Conservation (phyloP, 92 coral and sea anemone genomes). For the Bergia sp. region DNA sequence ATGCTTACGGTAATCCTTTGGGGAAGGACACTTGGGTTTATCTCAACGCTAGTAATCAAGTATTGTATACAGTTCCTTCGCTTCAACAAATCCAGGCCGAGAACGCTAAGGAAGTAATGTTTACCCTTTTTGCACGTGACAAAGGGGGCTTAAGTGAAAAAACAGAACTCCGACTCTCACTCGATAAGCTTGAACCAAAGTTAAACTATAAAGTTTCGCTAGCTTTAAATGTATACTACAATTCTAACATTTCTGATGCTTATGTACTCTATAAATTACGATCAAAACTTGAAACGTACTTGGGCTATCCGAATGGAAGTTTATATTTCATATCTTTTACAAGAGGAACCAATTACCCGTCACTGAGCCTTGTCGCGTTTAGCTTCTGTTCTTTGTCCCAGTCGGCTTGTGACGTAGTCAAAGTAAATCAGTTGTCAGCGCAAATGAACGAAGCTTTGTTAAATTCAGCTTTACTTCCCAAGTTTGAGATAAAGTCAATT, state of each 20-base stretch:
- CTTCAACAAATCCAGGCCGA: constrained; percentile 14
- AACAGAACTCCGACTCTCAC: constrained; percentile 15
- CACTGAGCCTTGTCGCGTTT: constrained; percentile 46
- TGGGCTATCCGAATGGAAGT: constrained; percentile 25
- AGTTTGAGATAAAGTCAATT: constrained; percentile 22
- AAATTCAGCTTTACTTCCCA: constrained; percentile 47
- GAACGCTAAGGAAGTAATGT: constrained; percentile 22
- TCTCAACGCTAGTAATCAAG: constrained; percentile 42
- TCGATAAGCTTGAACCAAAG: constrained; percentile 18
- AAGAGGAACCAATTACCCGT: constrained; percentile 45
- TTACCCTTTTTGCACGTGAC: constrained; percentile 52
- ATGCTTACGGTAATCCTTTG: constrained; percentile 8
- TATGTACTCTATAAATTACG: constrained; percentile 31
- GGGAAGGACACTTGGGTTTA: constrained; percentile 35
- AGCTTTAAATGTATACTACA: constrained; percentile 21
- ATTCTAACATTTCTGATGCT: constrained; percentile 40
- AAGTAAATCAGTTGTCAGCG: constrained; percentile 6
- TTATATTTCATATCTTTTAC: constrained; percentile 41
- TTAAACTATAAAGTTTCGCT: constrained; percentile 34
- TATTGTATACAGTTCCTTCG: constrained; percentile 39
- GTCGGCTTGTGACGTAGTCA: constrained; percentile 28
- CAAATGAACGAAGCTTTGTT: constrained; percentile 12
- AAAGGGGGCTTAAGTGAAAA: constrained; percentile 41
- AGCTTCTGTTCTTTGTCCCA: constrained; percentile 35
- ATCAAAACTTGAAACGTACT: constrained; percentile 24